Evolutionary conservation across 35 echinoderm and acorn worm genomes (phyloP).

Genomic region (Hemicentrotus pulcherrimus): DNA sequence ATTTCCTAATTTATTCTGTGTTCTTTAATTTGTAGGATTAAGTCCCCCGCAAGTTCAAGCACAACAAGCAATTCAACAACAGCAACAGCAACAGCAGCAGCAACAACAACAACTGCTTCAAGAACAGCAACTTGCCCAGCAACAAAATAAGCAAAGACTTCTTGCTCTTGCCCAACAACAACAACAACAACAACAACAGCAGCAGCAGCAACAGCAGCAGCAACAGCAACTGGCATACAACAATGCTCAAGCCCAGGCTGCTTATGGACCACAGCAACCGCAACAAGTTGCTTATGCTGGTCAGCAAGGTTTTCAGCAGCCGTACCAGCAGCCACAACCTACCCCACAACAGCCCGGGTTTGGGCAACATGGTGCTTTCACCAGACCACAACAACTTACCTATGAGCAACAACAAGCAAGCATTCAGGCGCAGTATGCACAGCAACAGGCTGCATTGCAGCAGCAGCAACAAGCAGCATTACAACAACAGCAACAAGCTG

Average conservation of each 20-base stretch:
- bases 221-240: constrained; percentile 51
- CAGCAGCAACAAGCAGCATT: constrained; percentile 61
- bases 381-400: constrained; percentile 30
- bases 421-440: constrained; percentile 53
- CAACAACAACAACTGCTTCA: constrained; percentile 74
- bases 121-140: constrained; percentile 68
- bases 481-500: constrained; percentile 57
- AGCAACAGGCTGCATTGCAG: constrained; percentile 62
- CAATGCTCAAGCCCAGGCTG: constrained; percentile 28
- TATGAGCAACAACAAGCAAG: constrained; percentile 65
- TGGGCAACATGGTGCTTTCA: constrained; percentile 37
- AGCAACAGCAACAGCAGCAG: constrained; percentile 83
- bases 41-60: constrained; percentile 82
- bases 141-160: constrained; percentile 55
- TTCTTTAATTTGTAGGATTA: constrained; percentile 48
- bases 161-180: constrained; percentile 50
- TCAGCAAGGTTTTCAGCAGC: constrained; percentile 56
- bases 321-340: constrained; percentile 49
- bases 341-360: constrained; percentile 43
- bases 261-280: constrained; percentile 31
- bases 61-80: constrained; percentile 69
- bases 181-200: constrained; percentile 62
- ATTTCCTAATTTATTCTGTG: not conserved
- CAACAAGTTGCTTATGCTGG: constrained; percentile 48
- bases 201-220: constrained; percentile 70